Evolutionary conservation across 2,888 invertebrate genomes (phyloP).

Genomic region (Sepiola atlantica): DNA sequence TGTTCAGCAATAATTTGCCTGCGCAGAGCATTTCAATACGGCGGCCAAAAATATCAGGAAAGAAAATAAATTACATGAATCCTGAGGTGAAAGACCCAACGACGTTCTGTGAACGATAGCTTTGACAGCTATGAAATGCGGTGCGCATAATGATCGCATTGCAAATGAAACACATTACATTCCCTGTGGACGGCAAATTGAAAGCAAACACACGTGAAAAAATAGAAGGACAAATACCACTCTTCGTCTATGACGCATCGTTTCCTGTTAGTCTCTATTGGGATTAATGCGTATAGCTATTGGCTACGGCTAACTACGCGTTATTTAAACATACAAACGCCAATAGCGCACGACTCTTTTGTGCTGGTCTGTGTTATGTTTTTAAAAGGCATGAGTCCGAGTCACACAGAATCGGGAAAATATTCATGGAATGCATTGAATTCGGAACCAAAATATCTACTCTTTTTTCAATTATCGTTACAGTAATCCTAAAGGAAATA

Average conservation of each 20-base stretch:
- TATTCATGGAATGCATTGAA: background rate
- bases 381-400: background rate
- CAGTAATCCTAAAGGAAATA: background rate
- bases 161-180: background rate
- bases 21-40: background rate
- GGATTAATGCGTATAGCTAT: background rate
- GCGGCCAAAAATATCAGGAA: background rate
- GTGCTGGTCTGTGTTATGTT: background rate
- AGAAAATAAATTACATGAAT: background rate
- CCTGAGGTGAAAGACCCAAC: background rate
- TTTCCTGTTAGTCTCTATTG: background rate
- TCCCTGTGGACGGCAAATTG: background rate
- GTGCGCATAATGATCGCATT: background rate
- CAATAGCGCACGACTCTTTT: background rate
- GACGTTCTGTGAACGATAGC: background rate
- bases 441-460: background rate
- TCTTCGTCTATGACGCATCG: background rate
- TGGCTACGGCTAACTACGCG: background rate
- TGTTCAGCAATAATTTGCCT: background rate
- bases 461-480: background rate
- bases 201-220: background rate
- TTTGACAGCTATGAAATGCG: slow-evolving; percentile 32
- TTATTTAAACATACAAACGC: background rate
- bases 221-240: background rate
- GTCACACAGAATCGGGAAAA: background rate